Conservation (phyloP, 2,888 invertebrate genomes). For the Lobophora halterata region DNA sequence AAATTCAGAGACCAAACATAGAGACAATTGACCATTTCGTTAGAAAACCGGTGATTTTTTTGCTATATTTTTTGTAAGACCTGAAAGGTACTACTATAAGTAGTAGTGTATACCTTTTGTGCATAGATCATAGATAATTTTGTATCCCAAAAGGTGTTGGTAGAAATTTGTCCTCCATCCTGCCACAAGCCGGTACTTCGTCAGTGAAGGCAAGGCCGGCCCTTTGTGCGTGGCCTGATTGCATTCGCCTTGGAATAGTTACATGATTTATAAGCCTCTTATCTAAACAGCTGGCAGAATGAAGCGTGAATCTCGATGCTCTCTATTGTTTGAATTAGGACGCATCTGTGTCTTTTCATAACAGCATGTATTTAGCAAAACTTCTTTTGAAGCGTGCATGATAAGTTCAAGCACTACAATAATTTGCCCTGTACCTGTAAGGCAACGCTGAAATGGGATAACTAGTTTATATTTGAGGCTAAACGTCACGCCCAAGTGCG, state of each 20-base stretch:
- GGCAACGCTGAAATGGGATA: slow-evolving; percentile 35
- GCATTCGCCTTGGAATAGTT: slow-evolving; percentile 76
- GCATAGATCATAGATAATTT: no score
- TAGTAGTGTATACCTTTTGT: no score
- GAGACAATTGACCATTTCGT: slow-evolving; percentile 68
- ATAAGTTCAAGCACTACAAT: slow-evolving; percentile 8
- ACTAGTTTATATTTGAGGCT: slow-evolving; percentile 37
- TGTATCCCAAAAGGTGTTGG: no score
- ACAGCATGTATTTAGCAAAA: slow-evolving; percentile 17
- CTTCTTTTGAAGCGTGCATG: slow-evolving; percentile 2
- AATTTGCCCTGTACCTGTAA: slow-evolving; percentile 20
- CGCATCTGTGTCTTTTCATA: slow-evolving; percentile 31
- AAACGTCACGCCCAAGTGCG: slow-evolving; percentile 34
- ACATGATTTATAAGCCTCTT: slow-evolving; percentile 68
- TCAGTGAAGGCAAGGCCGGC: slow-evolving; percentile 69
- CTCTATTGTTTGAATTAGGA: slow-evolving; percentile 35
- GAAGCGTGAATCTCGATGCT: slow-evolving; percentile 44
- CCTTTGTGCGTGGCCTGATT: slow-evolving; percentile 75
- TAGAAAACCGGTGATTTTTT: slow-evolving; percentile 60
- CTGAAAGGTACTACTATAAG: no score
- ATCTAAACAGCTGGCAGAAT: slow-evolving; percentile 59
- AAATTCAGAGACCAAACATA: slow-evolving; percentile 52
- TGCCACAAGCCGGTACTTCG: slow-evolving; percentile 58
- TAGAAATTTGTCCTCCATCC: slow-evolving; percentile 60
- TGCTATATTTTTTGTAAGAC: no score